Evolutionary conservation across 2,113 vertebrate genomes (phyloP), one percentile per base, ranked within the genome.

Genomic region (Caloenas nicobarica): DNA sequence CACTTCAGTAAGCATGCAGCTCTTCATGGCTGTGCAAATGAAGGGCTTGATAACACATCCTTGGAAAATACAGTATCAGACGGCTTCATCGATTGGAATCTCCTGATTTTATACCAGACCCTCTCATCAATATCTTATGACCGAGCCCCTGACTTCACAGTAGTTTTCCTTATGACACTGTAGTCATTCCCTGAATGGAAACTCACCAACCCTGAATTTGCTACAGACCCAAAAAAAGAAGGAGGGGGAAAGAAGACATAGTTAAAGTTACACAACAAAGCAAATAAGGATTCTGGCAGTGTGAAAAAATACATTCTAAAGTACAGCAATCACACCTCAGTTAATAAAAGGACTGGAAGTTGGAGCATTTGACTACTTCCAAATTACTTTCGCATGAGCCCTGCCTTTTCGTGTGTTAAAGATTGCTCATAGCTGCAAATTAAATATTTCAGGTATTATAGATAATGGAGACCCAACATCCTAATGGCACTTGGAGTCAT

Each of bases 371-470:
- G 34, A 68, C 74, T 40, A 10, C 81, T 70, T 80, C 21, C 62
- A 88, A 73, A 88, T 81, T 50, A 65, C 73, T 81, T 80, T 31
- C 73, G 50, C 18, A 5, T 25, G 34, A 91, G 61, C 34, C 40
- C 24, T 80, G 38, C 42, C 64, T 84, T 91, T 68, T 33, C 66
- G 25, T 26, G 15, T 24, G 21, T 42, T 88, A 84, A 74, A 93
- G 61, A 91, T 89, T 68, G 44, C 44, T 86, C 70, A 73, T 2
- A 61, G 71, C 71, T 89, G 51, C 84, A 91, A 94, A 96, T 96
- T 79, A 95, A 95, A 77, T 85, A 80, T 80, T 93, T 91, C 2
- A 14, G 83, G 65, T 83, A 77, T 76, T 82, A 36, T 7, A 89
- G 91, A 70, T 83, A 94, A 85, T 9, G 66, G 62, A 82, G 22